Evolutionary conservation across 2,797 vertebrate species (phyloP).

Genomic region (Miichthys miiuy): DNA sequence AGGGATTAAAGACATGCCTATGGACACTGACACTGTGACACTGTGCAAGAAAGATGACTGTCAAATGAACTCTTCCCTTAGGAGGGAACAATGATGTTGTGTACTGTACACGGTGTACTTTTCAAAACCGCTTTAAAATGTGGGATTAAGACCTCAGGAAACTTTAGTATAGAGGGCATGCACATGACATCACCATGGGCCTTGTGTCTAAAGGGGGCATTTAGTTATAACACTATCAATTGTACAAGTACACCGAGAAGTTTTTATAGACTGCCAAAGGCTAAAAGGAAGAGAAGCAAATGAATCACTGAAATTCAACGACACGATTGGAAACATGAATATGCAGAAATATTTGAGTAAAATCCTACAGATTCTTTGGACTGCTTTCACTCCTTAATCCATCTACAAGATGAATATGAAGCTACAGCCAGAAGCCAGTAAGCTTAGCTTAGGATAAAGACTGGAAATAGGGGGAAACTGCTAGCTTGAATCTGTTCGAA

Average conservation of each 20-base stretch:
- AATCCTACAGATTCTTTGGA: background rate
- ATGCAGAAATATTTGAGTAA: background rate
- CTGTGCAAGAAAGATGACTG: constrained; percentile 43
- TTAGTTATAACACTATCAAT: background rate
- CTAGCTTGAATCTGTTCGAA: background rate
- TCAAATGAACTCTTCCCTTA: constrained; percentile 47
- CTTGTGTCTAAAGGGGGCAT: constrained; percentile 9
- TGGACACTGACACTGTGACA: constrained; percentile 52
- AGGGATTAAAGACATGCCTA: constrained; percentile 44
- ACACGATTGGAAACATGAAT: background rate
- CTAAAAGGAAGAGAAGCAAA: background rate
- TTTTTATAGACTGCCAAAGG: constrained; percentile 1
- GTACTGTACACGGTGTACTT: constrained; percentile 61
- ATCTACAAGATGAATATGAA: background rate
- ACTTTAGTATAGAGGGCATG: constrained; percentile 18
- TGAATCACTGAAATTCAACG: background rate
- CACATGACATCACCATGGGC: constrained; percentile 15
- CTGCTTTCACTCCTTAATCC: background rate
- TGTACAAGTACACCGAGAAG: constrained; percentile 1
- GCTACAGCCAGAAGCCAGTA: background rate
- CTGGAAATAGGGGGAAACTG: background rate
- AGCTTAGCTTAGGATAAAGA: background rate
- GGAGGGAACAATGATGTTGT: constrained; percentile 53
- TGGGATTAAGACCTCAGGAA: constrained; percentile 35
- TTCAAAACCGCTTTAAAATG: constrained; percentile 41